Evolutionary conservation across 1,140 invertebrate genomes (phyloP), one percentile per base, ranked within the genome.

Genomic region (Panonychus citri): DNA sequence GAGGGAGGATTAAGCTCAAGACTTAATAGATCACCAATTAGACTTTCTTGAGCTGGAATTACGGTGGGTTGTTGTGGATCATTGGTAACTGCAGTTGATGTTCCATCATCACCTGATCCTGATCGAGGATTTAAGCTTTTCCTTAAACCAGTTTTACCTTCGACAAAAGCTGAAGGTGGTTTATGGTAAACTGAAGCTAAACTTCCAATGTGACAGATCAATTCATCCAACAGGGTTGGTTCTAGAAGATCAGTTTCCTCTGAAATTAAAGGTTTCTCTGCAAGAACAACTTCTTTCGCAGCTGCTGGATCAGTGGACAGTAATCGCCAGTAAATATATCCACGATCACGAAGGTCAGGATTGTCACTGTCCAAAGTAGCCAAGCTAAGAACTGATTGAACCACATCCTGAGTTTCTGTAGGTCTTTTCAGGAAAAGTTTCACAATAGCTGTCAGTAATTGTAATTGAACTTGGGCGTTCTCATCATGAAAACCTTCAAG

Each of bases 401-500:
- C 94, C 17, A 99, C 71, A 66, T 96, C 91, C 73, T 99, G 94
- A 1, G 94, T 98, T 68, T 98, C 91, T 0, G 89, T 87, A 0
- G 95, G 95, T 52, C 93, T 76, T 70, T 98, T 98, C 55, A 99
- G 73, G 72, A 99, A 99, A 49, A 99, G 71, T 69, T 99, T 99
- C 1, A 99, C 95, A 60, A 99, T 95, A 0, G 93, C 91, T 1
- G 94, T 98, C 17, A 98, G 73, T 53, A 98, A 70, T 66, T 98
- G 93, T 25, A 98, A 72, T 70, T 98, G 93, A 5, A 98, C 94
- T 76, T 98, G 93, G 30, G 91, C 89, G 66, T 98, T 98, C 69
- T 99, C 95, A 75, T 98, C 95, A 61, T 95, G 88, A 72, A 99
- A 99, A n/a, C 93, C 93, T 74, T 99, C 94, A 2, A 99, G 73